Base-by-base conservation (phyloP, 2,888 invertebrate genomes). In the Lasiommata megera region DNA sequence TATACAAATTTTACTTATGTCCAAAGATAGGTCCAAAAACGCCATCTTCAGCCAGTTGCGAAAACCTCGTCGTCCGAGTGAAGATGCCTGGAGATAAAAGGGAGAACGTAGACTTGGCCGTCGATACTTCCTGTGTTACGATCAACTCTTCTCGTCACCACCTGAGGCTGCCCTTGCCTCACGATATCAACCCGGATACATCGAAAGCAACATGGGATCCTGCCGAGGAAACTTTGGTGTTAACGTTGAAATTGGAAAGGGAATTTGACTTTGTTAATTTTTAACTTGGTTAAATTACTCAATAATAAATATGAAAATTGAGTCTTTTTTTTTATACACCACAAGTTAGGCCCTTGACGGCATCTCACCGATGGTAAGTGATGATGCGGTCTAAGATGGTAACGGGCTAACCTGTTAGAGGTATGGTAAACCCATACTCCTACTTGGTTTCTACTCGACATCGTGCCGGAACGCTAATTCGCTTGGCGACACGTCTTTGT, bases 261-360 rank as follows among this genome's bases (percentile, higher is more conserved):
- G 97, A 98, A 79, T 93, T 96, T 67, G 98, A 98, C 88, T 94
- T 92, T 78, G 88, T 97, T 51, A 98, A 98, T 86, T 97, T 98
- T 86, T 97, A 60, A 61, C 37, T 7, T 0, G 6, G 23, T 28
- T 29, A n/a, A 12, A n/a, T n/a, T n/a, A n/a, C n/a, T 12, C 6
- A 14, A 12, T 44, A 28, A 44, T 43, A 41, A 41, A 41, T n/a
- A n/a, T n/a, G n/a, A n/a, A n/a, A n/a, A n/a, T n/a, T n/a, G n/a
- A n/a, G n/a, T n/a, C n/a, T 23, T 2, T 23, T 23, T 23, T 23
- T 3, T 23, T 23, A 5, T 5, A n/a, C n/a, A n/a, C n/a, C n/a
- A n/a, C n/a, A n/a, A n/a, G n/a, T n/a, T n/a, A n/a, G n/a, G n/a
- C n/a, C n/a, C n/a, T n/a, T n/a, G n/a, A n/a, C n/a, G n/a, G n/a